A percentile compares a stretch with the other conserved stretches of the same genome.
Evolutionary conservation across 2,888 invertebrate species (phyloP).

Genomic region (Abrostola tripartita): DNA sequence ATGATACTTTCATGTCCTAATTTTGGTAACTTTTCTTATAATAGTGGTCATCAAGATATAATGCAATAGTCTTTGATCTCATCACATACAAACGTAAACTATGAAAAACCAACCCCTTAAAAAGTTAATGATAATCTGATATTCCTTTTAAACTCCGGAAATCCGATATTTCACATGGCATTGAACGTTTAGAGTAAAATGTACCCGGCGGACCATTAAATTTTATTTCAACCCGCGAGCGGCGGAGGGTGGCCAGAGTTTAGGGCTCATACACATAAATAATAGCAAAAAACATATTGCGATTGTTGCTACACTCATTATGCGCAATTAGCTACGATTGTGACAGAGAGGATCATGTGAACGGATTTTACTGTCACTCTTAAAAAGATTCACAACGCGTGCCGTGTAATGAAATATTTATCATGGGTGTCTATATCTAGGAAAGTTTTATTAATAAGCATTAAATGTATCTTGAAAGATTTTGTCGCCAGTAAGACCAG

Average conservation of each 20-base stretch:
- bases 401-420: constrained; percentile 54
- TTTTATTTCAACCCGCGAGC: constrained; percentile 83
- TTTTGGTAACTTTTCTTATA: too few relatives aligned
- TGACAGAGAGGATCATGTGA: constrained; percentile 83
- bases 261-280: constrained; percentile 83
- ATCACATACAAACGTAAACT: too few relatives aligned
- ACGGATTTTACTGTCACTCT: constrained; percentile 75
- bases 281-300: constrained; percentile 86
- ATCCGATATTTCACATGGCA: constrained; percentile 82
- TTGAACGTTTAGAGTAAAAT: constrained; percentile 70
- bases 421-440: constrained; percentile 19
- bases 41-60: too few relatives aligned
- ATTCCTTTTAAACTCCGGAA: constrained; percentile 73
- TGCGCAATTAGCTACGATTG: constrained; percentile 88
- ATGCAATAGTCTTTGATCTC: too few relatives aligned
- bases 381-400: constrained; percentile 62
- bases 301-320: constrained; percentile 85
- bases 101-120: constrained; percentile 11
- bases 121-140: constrained; percentile 58
- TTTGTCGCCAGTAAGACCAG: too few relatives aligned
- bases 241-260: constrained; percentile 74
- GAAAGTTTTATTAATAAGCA: neutral
- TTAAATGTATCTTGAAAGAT: too few relatives aligned
- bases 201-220: constrained; percentile 82
- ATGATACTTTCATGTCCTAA: too few relatives aligned